phyloP scores from a whole-genome alignment of 2,113 vertebrate genomes.

The Physeter macrocephalus region DNA sequence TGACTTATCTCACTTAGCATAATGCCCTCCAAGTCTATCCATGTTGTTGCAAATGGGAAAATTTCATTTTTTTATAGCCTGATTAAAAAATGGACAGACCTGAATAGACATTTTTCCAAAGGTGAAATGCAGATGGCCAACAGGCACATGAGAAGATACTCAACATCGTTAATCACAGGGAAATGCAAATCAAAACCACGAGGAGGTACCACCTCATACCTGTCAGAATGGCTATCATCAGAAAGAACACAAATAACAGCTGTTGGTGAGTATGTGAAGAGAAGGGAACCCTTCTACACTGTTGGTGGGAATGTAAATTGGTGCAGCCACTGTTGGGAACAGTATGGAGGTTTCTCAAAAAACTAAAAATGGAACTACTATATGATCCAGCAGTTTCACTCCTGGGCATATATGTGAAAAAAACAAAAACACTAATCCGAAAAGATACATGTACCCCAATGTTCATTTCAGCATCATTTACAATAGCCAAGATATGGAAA shows the following conservation, averaged over 20 bases:
- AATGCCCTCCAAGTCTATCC: background rate
- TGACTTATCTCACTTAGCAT: background rate
- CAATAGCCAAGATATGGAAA: background rate
- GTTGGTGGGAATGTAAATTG: background rate
- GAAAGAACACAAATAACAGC: background rate
- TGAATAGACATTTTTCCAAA: background rate
- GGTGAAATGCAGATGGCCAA: background rate
- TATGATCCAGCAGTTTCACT: background rate
- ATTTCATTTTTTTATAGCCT: background rate
- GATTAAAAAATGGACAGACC: background rate
- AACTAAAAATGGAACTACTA: background rate
- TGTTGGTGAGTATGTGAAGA: background rate
- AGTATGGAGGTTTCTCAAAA: background rate
- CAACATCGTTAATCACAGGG: background rate
- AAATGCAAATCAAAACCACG: background rate
- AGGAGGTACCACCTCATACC: background rate
- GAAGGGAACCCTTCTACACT: background rate
- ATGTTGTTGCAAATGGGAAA: background rate
- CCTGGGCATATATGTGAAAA: too few relatives aligned
- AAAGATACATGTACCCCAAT: background rate
- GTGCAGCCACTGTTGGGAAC: background rate
- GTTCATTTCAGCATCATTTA: background rate
- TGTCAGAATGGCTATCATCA: background rate
- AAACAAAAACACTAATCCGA: background rate
- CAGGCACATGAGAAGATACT: background rate